These are phyloP conservation scores for Eristalis pertinax DNA, from an alignment of 2,888 invertebrate species.

Conservation along the genomic window DNA sequence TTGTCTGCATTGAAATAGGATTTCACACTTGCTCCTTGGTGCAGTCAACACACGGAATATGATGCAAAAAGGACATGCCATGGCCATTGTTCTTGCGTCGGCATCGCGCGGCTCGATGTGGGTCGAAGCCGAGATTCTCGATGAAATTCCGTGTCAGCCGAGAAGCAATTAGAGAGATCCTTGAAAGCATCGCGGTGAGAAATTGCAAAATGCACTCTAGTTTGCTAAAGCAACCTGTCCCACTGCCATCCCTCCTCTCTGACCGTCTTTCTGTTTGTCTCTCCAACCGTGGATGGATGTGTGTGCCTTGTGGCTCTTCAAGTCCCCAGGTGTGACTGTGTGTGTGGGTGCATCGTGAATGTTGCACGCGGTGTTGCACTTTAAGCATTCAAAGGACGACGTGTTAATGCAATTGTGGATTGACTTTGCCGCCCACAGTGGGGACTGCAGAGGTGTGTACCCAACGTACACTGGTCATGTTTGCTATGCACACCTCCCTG, in stretches of 20 bases:
- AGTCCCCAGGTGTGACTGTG: background rate
- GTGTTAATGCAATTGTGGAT: slow-evolving; percentile 65
- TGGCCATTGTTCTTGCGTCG: slow-evolving; percentile 4
- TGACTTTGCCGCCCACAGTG: slow-evolving; percentile 32
- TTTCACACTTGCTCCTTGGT: slow-evolving; percentile 26
- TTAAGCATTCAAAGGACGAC: slow-evolving; percentile 47
- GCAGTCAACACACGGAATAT: slow-evolving; percentile 16
- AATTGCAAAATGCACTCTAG: slow-evolving; percentile 58
- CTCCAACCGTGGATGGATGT: background rate
- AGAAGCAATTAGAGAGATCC: slow-evolving; percentile 37
- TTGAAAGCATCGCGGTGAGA: slow-evolving; percentile 30
- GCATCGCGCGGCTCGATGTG: background rate
- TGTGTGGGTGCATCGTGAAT: slow-evolving; percentile 9
- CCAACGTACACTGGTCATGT: background rate
- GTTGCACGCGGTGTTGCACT: slow-evolving; percentile 51
- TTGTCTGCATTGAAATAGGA: slow-evolving; percentile 45
- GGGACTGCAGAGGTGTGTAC: background rate
- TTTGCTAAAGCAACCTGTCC: slow-evolving; percentile 30
- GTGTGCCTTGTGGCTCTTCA: background rate
- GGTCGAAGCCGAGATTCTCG: slow-evolving; percentile 27
- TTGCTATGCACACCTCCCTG: background rate
- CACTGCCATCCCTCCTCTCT: background rate
- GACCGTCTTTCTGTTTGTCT: background rate
- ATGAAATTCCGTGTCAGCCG: slow-evolving; percentile 33
- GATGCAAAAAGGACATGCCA: slow-evolving; percentile 11